Evolutionary conservation across 2,888 invertebrate genomes (phyloP).

Genomic region (Nymphalis c-album): DNA sequence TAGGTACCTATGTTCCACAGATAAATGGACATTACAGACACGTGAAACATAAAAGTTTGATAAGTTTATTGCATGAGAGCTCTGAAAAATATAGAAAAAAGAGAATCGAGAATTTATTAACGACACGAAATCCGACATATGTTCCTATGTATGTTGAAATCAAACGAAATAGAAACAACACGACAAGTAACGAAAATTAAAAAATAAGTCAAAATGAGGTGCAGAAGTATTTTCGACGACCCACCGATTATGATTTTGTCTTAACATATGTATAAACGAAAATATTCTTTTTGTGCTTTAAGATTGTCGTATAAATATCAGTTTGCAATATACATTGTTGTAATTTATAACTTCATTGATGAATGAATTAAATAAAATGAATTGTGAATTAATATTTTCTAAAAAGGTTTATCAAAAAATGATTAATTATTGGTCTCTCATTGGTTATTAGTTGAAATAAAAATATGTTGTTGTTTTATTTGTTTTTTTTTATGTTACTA

Average conservation of each 20-base stretch:
- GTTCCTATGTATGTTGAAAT: constrained; percentile 69
- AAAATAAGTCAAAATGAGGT: constrained; percentile 33
- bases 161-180: constrained; percentile 56
- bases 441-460: constrained; percentile 3
- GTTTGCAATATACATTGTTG: too few species aligned
- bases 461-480: neutral
- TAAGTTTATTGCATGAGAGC: constrained; percentile 50
- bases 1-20: constrained; percentile 64
- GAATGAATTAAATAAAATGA: too few species aligned
- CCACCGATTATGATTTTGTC: constrained; percentile 23
- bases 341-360: too few species aligned
- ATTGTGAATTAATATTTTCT: neutral
- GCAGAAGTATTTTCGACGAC: constrained; percentile 15
- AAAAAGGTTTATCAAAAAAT: neutral
- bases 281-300: neutral
- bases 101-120: constrained; percentile 57
- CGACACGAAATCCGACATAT: constrained; percentile 53
- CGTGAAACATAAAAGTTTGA: constrained; percentile 55
- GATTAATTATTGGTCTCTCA: neutral
- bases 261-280: neutral
- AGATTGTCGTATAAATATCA: too few species aligned
- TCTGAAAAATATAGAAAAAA: constrained; percentile 60
- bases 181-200: constrained; percentile 23
- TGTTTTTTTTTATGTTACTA: neutral
- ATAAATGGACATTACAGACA: constrained; percentile 72